phyloP scores from a whole-genome alignment of 1,140 invertebrate species.

The Neodiprion fabricii region DNA sequence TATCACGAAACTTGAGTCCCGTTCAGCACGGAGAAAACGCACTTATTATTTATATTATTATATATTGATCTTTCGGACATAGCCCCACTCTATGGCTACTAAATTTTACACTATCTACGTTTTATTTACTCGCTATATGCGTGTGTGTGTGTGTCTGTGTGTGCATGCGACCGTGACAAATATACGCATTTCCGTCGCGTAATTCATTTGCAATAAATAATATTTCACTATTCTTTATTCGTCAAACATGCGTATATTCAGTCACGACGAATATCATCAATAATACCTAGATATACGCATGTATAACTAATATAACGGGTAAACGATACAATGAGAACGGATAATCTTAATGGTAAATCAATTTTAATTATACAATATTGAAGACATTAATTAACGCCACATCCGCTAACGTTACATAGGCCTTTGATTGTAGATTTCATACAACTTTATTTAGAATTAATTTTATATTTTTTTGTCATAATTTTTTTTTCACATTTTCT shows the following conservation, averaged over 20 bases:
- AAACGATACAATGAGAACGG: not conserved
- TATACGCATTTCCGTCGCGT: not conserved
- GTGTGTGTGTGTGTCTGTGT: too few species aligned
- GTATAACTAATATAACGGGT: not conserved
- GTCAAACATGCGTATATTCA: not conserved
- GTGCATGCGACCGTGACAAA: not conserved
- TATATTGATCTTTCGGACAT: not conserved
- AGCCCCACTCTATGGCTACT: not conserved
- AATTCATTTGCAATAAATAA: not conserved
- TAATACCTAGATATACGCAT: not conserved
- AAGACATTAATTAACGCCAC: constrained; percentile 40
- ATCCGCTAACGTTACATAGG: constrained; percentile 40
- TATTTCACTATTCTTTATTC: not conserved
- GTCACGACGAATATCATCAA: constrained; percentile 2
- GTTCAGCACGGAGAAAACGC: constrained; percentile 16
- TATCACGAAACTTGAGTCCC: constrained; percentile 23
- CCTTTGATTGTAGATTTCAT: constrained; percentile 44
- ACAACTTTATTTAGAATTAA: constrained; percentile 25
- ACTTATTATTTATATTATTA: not conserved
- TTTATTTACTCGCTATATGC: too few species aligned
- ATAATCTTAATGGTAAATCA: not conserved
- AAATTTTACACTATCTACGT: too few species aligned
- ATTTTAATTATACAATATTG: constrained; percentile 34
- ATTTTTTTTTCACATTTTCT: constrained; percentile 22
- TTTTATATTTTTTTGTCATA: constrained; percentile 19